Evolutionary conservation across 1,140 invertebrate genomes (phyloP).

Genomic region (Drosophila mojavensis): DNA sequence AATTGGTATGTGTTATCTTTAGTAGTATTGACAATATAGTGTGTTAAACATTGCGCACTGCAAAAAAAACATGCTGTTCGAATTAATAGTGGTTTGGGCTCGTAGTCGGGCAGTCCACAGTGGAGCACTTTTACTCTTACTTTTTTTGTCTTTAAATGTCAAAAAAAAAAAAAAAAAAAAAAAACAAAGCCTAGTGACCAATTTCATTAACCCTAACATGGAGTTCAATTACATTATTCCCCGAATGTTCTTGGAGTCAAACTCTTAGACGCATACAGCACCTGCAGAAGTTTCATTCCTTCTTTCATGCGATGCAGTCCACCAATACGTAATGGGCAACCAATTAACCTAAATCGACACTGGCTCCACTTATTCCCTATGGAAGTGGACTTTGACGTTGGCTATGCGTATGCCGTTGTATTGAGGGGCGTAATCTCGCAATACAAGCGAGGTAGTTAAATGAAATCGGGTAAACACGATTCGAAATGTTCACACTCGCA

Average conservation of each 20-base stretch:
- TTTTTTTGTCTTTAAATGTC: too few species aligned
- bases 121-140: slow-evolving; percentile 1
- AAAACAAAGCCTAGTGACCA: slow-evolving; percentile 50
- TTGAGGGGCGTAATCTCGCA: slow-evolving; percentile 20
- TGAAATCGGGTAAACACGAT: slow-evolving; percentile 56
- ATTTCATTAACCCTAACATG: slow-evolving; percentile 22
- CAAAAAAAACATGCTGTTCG: too few species aligned
- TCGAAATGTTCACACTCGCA: slow-evolving; percentile 43
- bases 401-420: slow-evolving; percentile 36
- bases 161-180: too few species aligned
- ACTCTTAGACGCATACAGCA: slow-evolving; percentile 57
- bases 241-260: slow-evolving; percentile 36
- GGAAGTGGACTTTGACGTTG: slow-evolving; percentile 13
- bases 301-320: slow-evolving; percentile 17
- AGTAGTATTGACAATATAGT: too few species aligned
- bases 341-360: slow-evolving; percentile 73
- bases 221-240: slow-evolving; percentile 19
- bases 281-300: slow-evolving; percentile 55
- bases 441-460: slow-evolving; percentile 38
- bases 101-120: too few species aligned
- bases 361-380: slow-evolving; percentile 23
- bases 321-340: slow-evolving; percentile 50
- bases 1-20: too few species aligned
- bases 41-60: too few species aligned
- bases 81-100: too few species aligned